Evolutionary conservation across 2,113 vertebrate genomes (phyloP), one percentile per base, ranked within the genome.

Genomic region (Tachuris rubrigastra): DNA sequence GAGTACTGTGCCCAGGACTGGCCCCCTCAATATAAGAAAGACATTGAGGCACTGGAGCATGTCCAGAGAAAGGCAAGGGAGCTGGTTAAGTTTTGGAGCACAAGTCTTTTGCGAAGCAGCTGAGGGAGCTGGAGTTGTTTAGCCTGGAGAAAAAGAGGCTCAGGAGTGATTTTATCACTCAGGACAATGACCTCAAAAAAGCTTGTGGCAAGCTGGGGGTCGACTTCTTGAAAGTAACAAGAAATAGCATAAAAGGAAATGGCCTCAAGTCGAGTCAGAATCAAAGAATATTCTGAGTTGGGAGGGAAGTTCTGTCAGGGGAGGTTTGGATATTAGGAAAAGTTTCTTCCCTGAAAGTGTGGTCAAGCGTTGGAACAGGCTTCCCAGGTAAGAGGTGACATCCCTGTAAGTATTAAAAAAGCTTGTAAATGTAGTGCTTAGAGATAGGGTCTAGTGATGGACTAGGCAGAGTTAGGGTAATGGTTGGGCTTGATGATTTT

Each of bases 241-340:
- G n/a, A 6, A 55, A 20, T 20, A 42, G 10, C 21, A 55, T 6
- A 20, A 42, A 76, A 55, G 9, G 17, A 69, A 76, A 69, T 16
- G 18, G 31, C 30, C 47, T 49, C n/a, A 60, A 35, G 21, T 8
- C 62, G 20, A 0, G 0, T 49, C 47, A 33, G 9, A 62, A 62
- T 28, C 25, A 39, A 62, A 39, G 25, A 62, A 62, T 41, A 62
- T 28, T 62, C 17, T 62, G 59, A 62, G 59, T 62, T 62, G 25
- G 24, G 41, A 62, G 17, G 37, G 17, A 41, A 62, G 37, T 25
- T 69, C 9, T 0, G 0, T 49, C 53, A 35, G 9, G 9, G 30
- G 9, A 62, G 21, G 21, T 49, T 76, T 55, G 28, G 30, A 27
- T 76, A 47, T 31, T 35, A 35, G 17, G 25, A 69, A 31, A 83